phyloP scores from a whole-genome alignment of 2,113 vertebrate species.

The Sphaerodactylus townsendi region DNA sequence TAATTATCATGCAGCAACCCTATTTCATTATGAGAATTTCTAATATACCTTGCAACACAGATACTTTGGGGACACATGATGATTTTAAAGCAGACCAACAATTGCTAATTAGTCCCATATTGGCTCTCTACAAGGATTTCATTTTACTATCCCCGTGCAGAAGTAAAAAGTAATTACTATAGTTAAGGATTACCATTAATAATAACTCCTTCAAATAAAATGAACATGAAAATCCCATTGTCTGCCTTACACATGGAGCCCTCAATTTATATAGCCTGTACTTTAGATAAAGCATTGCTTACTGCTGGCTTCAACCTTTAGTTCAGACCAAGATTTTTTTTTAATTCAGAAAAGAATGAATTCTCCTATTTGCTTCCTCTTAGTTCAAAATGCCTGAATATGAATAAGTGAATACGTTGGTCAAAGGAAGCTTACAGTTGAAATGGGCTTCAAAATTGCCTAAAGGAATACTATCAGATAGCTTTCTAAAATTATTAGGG shows the following conservation, averaged over 20 bases:
- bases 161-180: background rate
- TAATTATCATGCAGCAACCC: background rate
- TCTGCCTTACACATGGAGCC: background rate
- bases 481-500: background rate
- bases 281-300: constrained; percentile 11
- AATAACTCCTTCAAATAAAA: constrained; percentile 8
- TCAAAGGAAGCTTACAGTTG: background rate
- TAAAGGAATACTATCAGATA: background rate
- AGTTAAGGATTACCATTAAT: constrained; percentile 7
- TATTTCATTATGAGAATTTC: constrained; percentile 11
- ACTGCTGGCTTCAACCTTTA: background rate
- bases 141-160: background rate
- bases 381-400: background rate
- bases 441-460: background rate
- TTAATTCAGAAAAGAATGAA: background rate
- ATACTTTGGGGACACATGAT: constrained; percentile 1
- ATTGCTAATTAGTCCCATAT: background rate
- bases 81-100: background rate
- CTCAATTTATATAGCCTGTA: background rate
- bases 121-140: background rate
- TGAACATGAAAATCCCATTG: background rate
- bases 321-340: background rate
- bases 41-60: background rate
- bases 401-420: background rate
- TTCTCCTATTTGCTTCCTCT: background rate